Percentiles rank a stretch among this genome's conserved stretches.
These are phyloP conservation scores for Lepus americanus DNA, from an alignment of 2,113 vertebrate species.

Conservation along the genomic window DNA sequence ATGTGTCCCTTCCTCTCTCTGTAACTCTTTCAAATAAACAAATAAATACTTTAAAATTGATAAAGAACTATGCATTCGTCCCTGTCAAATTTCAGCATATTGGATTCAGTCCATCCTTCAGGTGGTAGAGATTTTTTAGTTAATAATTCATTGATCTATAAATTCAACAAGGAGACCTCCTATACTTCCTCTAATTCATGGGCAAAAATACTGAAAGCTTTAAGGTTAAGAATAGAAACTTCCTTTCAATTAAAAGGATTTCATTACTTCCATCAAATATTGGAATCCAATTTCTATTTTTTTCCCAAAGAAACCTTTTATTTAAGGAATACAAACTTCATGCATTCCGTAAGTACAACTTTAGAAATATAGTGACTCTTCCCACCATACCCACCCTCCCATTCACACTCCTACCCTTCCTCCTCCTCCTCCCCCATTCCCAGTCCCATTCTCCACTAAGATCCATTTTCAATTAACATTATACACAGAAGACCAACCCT, in stretches of 20 bases:
- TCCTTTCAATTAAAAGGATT: background rate
- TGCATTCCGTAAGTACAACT: too few species aligned
- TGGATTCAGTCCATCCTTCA: background rate
- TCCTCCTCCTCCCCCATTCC: too few species aligned
- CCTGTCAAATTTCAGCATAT: conserved; percentile 3
- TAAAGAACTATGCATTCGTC: background rate
- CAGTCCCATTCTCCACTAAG: too few species aligned
- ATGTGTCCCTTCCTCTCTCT: too few species aligned
- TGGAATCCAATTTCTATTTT: background rate
- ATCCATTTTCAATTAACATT: too few species aligned
- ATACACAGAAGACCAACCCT: too few species aligned
- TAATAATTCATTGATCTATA: background rate
- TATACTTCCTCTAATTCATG: background rate
- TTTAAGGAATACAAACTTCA: too few species aligned
- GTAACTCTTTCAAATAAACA: too few species aligned
- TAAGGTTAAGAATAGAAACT: background rate
- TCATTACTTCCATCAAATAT: background rate
- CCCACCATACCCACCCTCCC: too few species aligned
- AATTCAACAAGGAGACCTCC: background rate
- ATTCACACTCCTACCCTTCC: too few species aligned
- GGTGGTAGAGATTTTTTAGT: background rate
- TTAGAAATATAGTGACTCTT: too few species aligned
- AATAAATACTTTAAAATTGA: background rate
- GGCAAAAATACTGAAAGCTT: conserved; percentile 38
- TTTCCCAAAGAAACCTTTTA: too few species aligned